These are phyloP conservation scores for Micrasema longulum DNA, from an alignment of 1,140 invertebrate genomes.

Conservation along the genomic window DNA sequence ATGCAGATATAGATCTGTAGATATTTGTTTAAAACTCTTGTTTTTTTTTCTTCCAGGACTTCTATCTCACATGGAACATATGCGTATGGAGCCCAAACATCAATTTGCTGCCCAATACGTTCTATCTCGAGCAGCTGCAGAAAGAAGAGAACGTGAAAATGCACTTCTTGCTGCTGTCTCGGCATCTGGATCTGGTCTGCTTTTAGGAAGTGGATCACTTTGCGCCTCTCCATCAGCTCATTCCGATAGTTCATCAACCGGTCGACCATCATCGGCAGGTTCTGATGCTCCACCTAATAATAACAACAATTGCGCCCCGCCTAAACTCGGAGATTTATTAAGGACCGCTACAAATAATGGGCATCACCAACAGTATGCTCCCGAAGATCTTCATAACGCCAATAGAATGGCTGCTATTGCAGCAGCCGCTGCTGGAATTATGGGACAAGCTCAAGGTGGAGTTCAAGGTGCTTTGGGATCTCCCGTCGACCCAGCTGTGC, in stretches of 20 bases:
- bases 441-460: constrained; percentile 70
- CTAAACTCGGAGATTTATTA: constrained; percentile 77
- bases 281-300: constrained; percentile 79
- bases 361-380: constrained; percentile 74
- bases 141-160: constrained; percentile 85
- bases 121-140: constrained; percentile 88
- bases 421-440: constrained; percentile 77
- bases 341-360: constrained; percentile 69
- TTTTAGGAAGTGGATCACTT: constrained; percentile 70
- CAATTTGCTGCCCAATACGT: constrained; percentile 95
- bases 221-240: constrained; percentile 85
- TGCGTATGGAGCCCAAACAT: constrained; percentile 96
- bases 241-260: constrained; percentile 84
- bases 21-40: too few relatives aligned
- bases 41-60: constrained; percentile 74
- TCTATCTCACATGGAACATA: constrained; percentile 94
- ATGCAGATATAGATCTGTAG: too few relatives aligned
- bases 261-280: constrained; percentile 81
- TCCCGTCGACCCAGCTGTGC: constrained; percentile 68
- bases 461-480: constrained; percentile 60
- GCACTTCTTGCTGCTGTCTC: constrained; percentile 79
- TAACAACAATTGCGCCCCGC: constrained; percentile 79
- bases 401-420: constrained; percentile 82
- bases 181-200: constrained; percentile 71
- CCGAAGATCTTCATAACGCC: constrained; percentile 77